Evolutionary conservation across 2,797 vertebrate genomes (phyloP), one percentile per base, ranked within the genome.

Genomic region (Taeniopygia guttata): DNA sequence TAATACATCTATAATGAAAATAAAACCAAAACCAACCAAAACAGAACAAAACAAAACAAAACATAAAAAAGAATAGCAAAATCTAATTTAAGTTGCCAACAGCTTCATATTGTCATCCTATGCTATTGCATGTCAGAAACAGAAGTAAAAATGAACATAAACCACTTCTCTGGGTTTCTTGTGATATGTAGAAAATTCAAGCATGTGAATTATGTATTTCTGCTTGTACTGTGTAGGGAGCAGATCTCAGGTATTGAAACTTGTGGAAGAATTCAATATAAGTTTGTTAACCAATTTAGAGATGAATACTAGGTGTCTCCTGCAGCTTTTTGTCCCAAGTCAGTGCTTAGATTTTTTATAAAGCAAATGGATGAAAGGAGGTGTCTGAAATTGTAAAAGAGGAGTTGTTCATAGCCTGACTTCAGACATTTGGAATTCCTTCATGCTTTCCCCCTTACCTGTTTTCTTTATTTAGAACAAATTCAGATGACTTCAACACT

Each of bases 31-130:
- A 2, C 0, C 4, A 51, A 20, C 1, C 1, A 19, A 49, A 82
- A 3, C 2, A 40, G 49, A n/a, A 32, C 5, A 2, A 18, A 43
- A 49, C 51, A 22, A 2, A 0, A 2, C 16, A 49, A 49, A 69
- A 22, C n/a, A n/a, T n/a, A n/a, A n/a, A n/a, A 60, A 79, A 69
- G 3, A 91, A 66, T 2, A 0, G 17, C 2, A 72, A 73, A 73
- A 74, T 36, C 13, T 72, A 38, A 43, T 51, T 66, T 52, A 66
- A 59, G 7, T 36, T 67, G 19, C 7, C 10, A 82, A 22, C 16
- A 68, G 29, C 17, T 55, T 55, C 10, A 38, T 73, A 54, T 27
- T 30, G 4, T 34, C 29, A 48, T 69, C 16, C 6, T 43, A 38
- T 52, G 12, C 3, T 63, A 26, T 43, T 59, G 21, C 14, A 42